phyloP scores from a whole-genome alignment of 2,797 vertebrate species.

The Eulemur albifrons region DNA sequence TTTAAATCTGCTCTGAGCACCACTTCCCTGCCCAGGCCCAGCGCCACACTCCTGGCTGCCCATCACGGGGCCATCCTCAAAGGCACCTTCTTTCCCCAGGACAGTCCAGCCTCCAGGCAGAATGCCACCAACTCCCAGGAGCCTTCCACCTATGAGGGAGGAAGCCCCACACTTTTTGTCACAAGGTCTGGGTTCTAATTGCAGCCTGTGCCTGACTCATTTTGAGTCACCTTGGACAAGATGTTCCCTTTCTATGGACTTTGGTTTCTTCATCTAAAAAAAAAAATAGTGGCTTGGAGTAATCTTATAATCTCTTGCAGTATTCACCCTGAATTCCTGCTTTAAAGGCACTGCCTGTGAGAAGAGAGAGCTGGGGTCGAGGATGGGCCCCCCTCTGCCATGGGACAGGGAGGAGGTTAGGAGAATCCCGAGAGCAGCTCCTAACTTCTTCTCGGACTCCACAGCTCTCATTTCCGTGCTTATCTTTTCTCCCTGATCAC shows the following conservation, averaged over 20 bases:
- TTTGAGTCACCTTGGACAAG: neutral
- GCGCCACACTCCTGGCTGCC: neutral
- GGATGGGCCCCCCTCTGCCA: neutral
- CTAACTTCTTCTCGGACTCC: neutral
- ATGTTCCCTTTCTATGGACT: neutral
- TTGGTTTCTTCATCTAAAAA: neutral
- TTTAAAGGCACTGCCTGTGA: neutral
- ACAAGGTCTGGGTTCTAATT: neutral
- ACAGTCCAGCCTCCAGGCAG: neutral
- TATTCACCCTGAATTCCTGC: neutral
- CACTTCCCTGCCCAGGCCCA: neutral
- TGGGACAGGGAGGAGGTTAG: neutral
- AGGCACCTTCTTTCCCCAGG: neutral
- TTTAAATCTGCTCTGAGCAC: neutral
- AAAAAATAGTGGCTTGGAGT: neutral
- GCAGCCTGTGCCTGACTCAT: neutral
- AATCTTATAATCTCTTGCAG: neutral
- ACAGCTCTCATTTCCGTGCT: neutral
- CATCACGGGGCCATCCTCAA: no score
- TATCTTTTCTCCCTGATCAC: neutral
- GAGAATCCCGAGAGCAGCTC: neutral
- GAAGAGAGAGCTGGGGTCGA: neutral
- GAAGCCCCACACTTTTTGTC: neutral
- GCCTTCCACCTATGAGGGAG: neutral
- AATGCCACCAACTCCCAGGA: neutral